phyloP scores from a whole-genome alignment of 2,888 invertebrate species.

The Lithosia quadra region DNA sequence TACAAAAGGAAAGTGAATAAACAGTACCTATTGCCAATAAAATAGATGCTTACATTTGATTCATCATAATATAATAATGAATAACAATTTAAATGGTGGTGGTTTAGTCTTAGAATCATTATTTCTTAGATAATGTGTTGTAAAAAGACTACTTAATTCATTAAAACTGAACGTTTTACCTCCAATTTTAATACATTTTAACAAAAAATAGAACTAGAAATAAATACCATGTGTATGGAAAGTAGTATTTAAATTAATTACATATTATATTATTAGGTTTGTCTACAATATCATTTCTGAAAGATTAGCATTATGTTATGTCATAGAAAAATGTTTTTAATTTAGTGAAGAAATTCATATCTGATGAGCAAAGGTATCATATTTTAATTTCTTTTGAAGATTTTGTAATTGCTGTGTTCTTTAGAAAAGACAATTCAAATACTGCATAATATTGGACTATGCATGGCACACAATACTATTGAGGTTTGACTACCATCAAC shows the following conservation, averaged over 20 bases:
- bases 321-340: background rate
- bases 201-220: background rate
- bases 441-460: background rate
- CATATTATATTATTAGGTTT: background rate
- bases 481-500: background rate
- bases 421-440: background rate
- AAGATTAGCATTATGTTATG: background rate
- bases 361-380: background rate
- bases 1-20: background rate
- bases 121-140: background rate
- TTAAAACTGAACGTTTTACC: background rate
- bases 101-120: constrained; percentile 35
- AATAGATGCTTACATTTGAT: constrained; percentile 39
- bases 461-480: background rate
- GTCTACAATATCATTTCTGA: background rate
- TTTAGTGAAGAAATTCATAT: background rate
- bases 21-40: background rate
- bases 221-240: background rate
- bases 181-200: background rate
- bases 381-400: background rate
- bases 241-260: background rate
- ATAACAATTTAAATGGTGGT: constrained; percentile 38
- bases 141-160: background rate
- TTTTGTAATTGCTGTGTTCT: background rate
- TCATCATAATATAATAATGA: background rate